phyloP scores from a whole-genome alignment of 2,888 invertebrate species.

The Eristalis intricaria region DNA sequence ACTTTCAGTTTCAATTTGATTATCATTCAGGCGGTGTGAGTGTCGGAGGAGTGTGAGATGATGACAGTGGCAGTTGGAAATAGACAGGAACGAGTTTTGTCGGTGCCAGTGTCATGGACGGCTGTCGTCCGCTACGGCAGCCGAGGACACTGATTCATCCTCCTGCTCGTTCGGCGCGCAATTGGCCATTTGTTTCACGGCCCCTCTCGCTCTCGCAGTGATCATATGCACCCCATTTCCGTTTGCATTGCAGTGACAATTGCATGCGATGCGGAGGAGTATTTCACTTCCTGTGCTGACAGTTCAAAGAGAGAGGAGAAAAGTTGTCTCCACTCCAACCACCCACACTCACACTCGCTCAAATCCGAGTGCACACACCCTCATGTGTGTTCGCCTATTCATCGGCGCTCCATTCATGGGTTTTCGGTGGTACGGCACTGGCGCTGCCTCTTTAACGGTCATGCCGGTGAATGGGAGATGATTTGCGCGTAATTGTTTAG shows the following conservation, averaged over 20 bases:
- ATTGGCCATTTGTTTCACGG: constrained; percentile 64
- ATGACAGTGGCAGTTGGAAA: constrained; percentile 40
- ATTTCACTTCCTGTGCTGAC: constrained; percentile 72
- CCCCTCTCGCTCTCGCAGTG: not conserved
- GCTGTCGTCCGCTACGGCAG: constrained; percentile 24
- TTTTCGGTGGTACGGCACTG: not conserved
- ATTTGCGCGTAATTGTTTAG: constrained; percentile 71
- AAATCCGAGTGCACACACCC: not conserved
- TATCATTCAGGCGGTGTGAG: constrained; percentile 47
- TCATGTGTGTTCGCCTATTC: constrained; percentile 26
- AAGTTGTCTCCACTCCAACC: not conserved
- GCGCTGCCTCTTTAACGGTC: constrained; percentile 47
- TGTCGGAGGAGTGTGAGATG: not conserved
- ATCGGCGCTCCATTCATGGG: constrained; percentile 46
- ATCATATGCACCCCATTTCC: constrained; percentile 72
- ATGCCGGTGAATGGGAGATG: constrained; percentile 64
- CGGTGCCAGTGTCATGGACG: constrained; percentile 44
- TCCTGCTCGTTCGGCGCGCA: constrained; percentile 38
- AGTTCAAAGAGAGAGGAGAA: constrained; percentile 36
- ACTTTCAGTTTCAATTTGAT: constrained; percentile 70
- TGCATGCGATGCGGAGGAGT: constrained; percentile 68
- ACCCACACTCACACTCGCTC: constrained; percentile 7
- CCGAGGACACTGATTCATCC: constrained; percentile 56
- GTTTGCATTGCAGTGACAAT: constrained; percentile 69
- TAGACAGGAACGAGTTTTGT: constrained; percentile 41